These are phyloP conservation scores for Pleuronectes platessa DNA, from an alignment of 2,113 vertebrate genomes.

Conservation along the genomic window DNA sequence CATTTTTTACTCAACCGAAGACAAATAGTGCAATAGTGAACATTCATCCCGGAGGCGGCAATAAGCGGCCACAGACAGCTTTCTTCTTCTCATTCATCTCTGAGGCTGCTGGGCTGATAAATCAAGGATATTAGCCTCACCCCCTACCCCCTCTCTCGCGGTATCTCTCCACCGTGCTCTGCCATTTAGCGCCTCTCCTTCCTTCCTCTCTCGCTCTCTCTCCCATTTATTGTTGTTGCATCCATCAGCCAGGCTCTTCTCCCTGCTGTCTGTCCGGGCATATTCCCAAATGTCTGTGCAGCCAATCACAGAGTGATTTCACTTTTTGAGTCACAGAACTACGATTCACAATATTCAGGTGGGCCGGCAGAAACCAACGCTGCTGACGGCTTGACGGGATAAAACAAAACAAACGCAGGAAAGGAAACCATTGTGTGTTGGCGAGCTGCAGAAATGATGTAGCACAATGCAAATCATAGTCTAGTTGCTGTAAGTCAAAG, in stretches of 20 bases:
- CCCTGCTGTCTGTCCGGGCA: constrained; percentile 20
- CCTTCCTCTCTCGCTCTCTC: constrained; percentile 4
- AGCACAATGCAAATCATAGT: constrained; percentile 15
- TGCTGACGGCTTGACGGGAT: background rate
- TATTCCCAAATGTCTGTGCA: constrained; percentile 3
- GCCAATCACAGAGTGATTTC: constrained; percentile 10
- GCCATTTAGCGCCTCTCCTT: constrained; percentile 10
- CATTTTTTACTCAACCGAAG: constrained; percentile 45
- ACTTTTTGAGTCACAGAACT: background rate
- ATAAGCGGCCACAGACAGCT: constrained; percentile 32
- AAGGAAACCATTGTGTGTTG: constrained; percentile 41
- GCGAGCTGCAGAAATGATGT: constrained; percentile 14
- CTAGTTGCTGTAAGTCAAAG: constrained; percentile 15
- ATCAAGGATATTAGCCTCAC: constrained; percentile 54
- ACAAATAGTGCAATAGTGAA: constrained; percentile 37
- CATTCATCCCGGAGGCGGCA: constrained; percentile 38
- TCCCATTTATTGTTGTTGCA: constrained; percentile 34
- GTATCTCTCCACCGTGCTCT: constrained; percentile 11
- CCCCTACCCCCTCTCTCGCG: constrained; percentile 1
- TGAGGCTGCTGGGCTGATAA: constrained; percentile 43
- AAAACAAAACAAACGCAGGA: constrained; percentile 38
- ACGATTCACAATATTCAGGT: constrained; percentile 22
- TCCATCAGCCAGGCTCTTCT: constrained; percentile 28
- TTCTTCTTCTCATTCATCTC: constrained; percentile 54
- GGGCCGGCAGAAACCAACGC: constrained; percentile 5